Percentiles rank a stretch among this genome's conserved stretches.
Conservation (phyloP, 2,113 vertebrate species). For the Puma concolor region DNA sequence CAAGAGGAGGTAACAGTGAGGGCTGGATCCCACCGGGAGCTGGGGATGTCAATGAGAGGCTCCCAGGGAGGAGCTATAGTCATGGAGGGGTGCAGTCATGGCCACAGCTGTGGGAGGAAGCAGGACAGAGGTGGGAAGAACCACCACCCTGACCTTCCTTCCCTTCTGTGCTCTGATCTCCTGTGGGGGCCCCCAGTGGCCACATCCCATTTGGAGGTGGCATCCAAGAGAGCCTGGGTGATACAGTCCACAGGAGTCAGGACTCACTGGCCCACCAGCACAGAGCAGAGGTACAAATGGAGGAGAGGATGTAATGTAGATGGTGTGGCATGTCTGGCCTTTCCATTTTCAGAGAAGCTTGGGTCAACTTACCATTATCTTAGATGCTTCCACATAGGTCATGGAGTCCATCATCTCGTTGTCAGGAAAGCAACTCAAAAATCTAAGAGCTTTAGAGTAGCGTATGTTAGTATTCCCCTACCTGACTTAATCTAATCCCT, state of each 20-base stretch:
- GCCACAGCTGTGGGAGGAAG: background rate
- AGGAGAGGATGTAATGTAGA: background rate
- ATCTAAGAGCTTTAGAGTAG: background rate
- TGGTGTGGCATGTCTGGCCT: background rate
- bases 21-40: background rate
- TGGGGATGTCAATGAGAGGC: background rate
- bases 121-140: background rate
- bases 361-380: background rate
- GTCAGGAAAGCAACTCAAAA: background rate
- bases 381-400: background rate
- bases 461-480: background rate
- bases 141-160: background rate
- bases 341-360: background rate
- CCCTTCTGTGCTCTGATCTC: background rate
- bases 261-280: background rate
- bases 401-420: background rate
- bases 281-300: background rate
- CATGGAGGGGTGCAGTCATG: accelerated
- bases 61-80: background rate
- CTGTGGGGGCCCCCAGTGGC: accelerated
- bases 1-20: background rate
- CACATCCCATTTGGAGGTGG: background rate
- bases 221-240: background rate
- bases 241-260: background rate
- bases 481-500: background rate